A percentile compares a stretch with the other conserved stretches of the same genome.
Conservation (phyloP, 2,888 invertebrate genomes). For the Drosophila macrospina region DNA sequence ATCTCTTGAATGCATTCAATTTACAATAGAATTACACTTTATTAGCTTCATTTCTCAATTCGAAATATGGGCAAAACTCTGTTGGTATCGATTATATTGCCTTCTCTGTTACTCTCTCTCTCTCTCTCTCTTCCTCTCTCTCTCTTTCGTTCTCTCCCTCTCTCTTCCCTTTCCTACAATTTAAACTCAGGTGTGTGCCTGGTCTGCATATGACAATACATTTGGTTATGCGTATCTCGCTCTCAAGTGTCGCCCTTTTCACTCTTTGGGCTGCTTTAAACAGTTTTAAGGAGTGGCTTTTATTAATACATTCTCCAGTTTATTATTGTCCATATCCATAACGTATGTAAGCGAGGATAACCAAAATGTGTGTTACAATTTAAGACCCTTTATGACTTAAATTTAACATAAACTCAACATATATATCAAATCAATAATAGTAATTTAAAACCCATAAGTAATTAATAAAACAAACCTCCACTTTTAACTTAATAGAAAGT, state of each 20-base stretch:
- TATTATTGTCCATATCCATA: slow-evolving; percentile 7
- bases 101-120: background rate
- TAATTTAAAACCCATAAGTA: background rate
- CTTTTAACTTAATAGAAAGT: background rate
- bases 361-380: background rate
- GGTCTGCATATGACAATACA: slow-evolving; percentile 29
- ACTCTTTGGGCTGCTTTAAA: slow-evolving; percentile 29
- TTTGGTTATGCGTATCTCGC: slow-evolving; percentile 5
- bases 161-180: slow-evolving; percentile 32
- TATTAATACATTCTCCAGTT: slow-evolving; percentile 42
- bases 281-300: slow-evolving; percentile 28
- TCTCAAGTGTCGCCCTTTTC: slow-evolving; percentile 31
- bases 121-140: background rate
- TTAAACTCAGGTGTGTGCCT: slow-evolving; percentile 43
- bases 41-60: slow-evolving; percentile 43
- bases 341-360: background rate
- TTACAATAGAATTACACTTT: slow-evolving; percentile 25
- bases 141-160: background rate
- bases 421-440: slow-evolving; percentile 7
- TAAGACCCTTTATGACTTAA: background rate
- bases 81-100: slow-evolving; percentile 56
- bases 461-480: background rate
- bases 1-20: slow-evolving; percentile 41
- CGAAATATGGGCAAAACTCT: slow-evolving; percentile 28
- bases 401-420: too few species aligned